Base-by-base conservation (phyloP, 2,113 vertebrate genomes). In the Cynocephalus volans region DNA sequence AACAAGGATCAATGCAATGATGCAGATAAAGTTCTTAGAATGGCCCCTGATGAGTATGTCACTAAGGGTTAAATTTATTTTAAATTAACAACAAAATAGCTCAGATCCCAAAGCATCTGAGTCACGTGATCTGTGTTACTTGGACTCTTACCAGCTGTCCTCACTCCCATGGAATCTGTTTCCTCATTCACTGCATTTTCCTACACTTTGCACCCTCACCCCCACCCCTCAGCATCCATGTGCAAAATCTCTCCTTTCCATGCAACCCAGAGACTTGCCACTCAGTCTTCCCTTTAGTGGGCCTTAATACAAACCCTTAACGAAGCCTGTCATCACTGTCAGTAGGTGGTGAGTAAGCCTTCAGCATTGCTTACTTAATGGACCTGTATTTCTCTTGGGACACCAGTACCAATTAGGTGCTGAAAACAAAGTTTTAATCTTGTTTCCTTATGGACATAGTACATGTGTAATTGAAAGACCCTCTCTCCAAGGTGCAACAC, bases 281-380 rank as follows among this genome's bases (percentile, higher is more conserved):
- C 75, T 26, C 18, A 31, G 21, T n/a, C 60, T 96, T 92, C 69
- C 52, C 92, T 82, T 96, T 93, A 87, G 80, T 62, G 84, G 36
- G n/a, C 36, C 76, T 92, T 84, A 87, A 81, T 90, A 95, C 90
- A 94, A 97, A 81, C 73, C 54, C 70, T 84, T 92, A 72, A 88
- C 80, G 67, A 93, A 96, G 88, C 26, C 84, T 67, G 90, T 76
- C 87, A 64, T 96, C 84, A 23, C 87, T 73, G 84, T 94, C 64
- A 69, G 92, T 33, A 58, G 87, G 95, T 88, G 79, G 54, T 93
- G 93, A 80, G 90, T 31, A 72, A 95, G 84, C 90, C 72, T 72
- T 85, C 76, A 92, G 70, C 48, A 41, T 81, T 70, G 70, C 56
- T 90, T 62, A 84, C 80, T 96, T 90, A 93, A 93, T 90, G 88